Evolutionary conservation across 2,888 invertebrate genomes (phyloP), one percentile per base, ranked within the genome.

Genomic region (Drosophila basisetae): DNA sequence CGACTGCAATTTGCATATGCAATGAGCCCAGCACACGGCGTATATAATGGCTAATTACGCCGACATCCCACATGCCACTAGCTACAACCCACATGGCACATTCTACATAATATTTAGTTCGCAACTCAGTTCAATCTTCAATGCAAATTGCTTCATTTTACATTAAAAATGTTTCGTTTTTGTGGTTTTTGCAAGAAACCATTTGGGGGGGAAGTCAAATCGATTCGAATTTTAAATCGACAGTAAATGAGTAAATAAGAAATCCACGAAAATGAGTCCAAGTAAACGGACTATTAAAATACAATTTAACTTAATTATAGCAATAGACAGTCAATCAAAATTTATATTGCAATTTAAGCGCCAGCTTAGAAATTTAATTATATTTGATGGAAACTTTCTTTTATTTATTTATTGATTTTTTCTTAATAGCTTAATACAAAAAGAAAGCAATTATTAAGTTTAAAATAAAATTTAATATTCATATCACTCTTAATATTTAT

Each of bases 1-100:
- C 83, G 76, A 76, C 76, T 78, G 76, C 76, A 89, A 89, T 89
- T 89, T 90, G 89, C 89, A 89, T 89, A 84, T 78, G 73, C 74
- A 89, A 87, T 80, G 78, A 86, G 76, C 64, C 71, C 56, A 70
- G 74, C 73, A 75, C 76, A 70, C 73, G 49, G 61, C 62, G 55
- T 66, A 68, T 54, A 60, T 53, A 64, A 64, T 67, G 61, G 37
- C 76, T 86, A 83, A 81, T 84, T 74, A 81, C 39, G 49, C 68
- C 66, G 43, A 61, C 35, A 56, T 39, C 62, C 63, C 52, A 64
- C 30, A 37, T 0, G n/a, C 56, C 41, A 30, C 30, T 22, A 10
- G 47, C 62, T 43, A 35, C 61, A 59, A 35, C 70, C 58, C 63
- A 30, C 50, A 60, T 47, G 53, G 61, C 43, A 54, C 50, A 50